Evolutionary conservation across 37 sponge, comb jelly and placozoan genomes (phyloP).

Genomic region (Petrosia ficiformis): DNA sequence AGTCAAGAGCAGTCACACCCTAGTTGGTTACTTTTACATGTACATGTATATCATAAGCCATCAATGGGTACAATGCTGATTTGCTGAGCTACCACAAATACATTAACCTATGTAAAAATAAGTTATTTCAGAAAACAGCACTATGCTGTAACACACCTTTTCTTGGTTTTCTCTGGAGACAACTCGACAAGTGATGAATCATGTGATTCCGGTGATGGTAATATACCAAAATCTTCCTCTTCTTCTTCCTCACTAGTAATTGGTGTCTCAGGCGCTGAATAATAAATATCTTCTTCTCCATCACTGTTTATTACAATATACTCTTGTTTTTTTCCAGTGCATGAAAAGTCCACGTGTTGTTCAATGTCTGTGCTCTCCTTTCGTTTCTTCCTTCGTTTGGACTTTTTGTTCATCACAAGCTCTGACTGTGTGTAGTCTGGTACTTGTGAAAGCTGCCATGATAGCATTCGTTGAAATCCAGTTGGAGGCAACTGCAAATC

Average conservation of each 20-base stretch:
- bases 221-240: not conserved
- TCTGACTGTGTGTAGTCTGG: not conserved
- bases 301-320: conserved; percentile 26
- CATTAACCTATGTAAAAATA: not conserved
- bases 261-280: conserved; percentile 47
- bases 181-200: not conserved
- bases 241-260: not conserved
- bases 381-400: not conserved
- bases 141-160: not conserved
- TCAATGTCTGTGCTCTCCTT: not conserved
- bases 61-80: too few species aligned
- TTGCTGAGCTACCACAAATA: too few species aligned
- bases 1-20: too few species aligned
- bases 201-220: not conserved
- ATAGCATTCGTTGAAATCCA: conserved; percentile 39
- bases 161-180: not conserved
- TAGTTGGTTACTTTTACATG: too few species aligned
- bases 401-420: not conserved
- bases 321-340: not conserved
- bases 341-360: not conserved
- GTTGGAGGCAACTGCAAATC: too few species aligned
- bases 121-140: not conserved
- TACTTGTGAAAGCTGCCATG: conserved; percentile 39
- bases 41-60: too few species aligned
- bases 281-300: conserved; percentile 43